These are phyloP conservation scores for Heliconius cydno DNA, from an alignment of 2,888 invertebrate species.

Conservation along the genomic window DNA sequence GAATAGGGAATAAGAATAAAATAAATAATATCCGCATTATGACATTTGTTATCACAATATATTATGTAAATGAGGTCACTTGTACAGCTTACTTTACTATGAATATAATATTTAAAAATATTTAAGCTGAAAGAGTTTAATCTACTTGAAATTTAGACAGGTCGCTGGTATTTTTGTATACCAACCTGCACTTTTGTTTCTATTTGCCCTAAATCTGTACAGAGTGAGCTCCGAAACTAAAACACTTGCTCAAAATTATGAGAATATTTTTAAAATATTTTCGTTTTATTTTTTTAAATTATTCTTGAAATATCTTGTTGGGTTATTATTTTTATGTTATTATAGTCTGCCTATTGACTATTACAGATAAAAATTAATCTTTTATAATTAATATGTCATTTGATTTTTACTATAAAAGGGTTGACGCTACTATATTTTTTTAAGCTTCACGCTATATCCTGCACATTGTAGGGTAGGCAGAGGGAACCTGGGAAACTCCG, in stretches of 20 bases:
- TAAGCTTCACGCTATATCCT: background rate
- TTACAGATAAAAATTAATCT: too few species aligned
- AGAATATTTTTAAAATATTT: background rate
- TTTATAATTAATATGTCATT: too few species aligned
- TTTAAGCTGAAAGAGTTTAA: background rate
- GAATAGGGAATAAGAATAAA: background rate
- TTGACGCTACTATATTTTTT: background rate
- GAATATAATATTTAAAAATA: background rate
- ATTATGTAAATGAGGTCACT: conserved; percentile 2
- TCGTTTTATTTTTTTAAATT: background rate
- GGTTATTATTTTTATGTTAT: too few species aligned
- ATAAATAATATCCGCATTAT: background rate
- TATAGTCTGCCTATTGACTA: too few species aligned
- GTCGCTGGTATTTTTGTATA: conserved; percentile 2
- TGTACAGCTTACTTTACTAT: background rate
- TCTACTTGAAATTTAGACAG: conserved; percentile 21
- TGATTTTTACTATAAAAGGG: too few species aligned
- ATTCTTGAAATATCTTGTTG: too few species aligned
- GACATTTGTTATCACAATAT: conserved; percentile 5
- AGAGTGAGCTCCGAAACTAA: background rate
- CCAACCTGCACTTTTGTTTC: background rate
- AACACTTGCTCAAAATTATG: background rate
- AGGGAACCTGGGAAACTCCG: background rate
- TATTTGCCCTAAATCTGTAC: background rate
- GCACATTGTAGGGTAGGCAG: background rate